phyloP scores from a whole-genome alignment of 2,113 vertebrate species.

The Jaculus jaculus region DNA sequence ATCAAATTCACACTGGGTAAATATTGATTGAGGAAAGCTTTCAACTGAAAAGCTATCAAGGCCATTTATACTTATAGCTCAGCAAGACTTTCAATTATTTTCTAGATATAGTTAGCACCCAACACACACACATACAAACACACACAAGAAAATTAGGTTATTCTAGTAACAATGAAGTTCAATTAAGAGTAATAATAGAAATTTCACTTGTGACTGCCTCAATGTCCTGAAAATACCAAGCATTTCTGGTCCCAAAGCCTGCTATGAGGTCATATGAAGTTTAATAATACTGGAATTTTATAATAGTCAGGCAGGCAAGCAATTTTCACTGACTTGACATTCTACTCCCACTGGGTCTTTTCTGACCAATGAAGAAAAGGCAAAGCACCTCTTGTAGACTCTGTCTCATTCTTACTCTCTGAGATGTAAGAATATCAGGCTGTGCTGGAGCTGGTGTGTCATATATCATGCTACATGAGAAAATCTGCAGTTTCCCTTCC shows the following conservation, averaged over 20 bases:
- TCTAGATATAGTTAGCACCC: no score
- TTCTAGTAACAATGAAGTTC: not conserved
- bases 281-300: not conserved
- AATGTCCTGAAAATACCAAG: not conserved
- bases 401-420: not conserved
- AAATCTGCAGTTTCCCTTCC: not conserved
- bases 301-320: rapidly evolving
- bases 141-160: no score
- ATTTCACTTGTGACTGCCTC: not conserved
- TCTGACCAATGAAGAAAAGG: not conserved
- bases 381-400: not conserved
- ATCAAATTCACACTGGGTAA: no score
- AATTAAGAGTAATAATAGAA: not conserved
- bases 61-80: no score
- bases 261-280: no score
- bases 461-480: not conserved
- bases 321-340: not conserved
- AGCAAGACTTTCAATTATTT: no score
- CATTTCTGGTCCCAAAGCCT: not conserved
- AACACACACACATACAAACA: no score
- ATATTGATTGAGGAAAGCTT: no score
- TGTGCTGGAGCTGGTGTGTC: not conserved
- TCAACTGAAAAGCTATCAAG: no score
- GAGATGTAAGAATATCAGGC: not conserved
- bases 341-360: not conserved